These are phyloP conservation scores for Xenentodon cancila DNA, from an alignment of 2,797 vertebrate genomes.

Conservation along the genomic window DNA sequence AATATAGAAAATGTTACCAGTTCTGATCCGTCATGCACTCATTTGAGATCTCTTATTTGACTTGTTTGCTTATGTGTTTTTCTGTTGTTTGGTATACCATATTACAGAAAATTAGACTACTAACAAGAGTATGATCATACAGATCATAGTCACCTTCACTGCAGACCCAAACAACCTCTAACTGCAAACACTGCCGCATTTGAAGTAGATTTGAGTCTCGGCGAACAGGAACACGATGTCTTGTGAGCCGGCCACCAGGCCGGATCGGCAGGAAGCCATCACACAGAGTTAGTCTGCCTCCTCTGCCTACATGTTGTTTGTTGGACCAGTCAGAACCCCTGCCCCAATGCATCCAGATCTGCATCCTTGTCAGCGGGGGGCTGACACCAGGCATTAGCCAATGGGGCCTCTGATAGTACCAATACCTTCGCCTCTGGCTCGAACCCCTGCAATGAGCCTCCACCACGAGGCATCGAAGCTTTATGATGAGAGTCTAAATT, in stretches of 20 bases:
- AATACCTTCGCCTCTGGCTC: slow-evolving; percentile 62
- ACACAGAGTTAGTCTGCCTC: slow-evolving; percentile 74
- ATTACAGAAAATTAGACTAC: too few species aligned
- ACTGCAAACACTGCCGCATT: slow-evolving; percentile 35
- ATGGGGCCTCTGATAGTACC: slow-evolving; percentile 65
- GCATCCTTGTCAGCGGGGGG: slow-evolving; percentile 71
- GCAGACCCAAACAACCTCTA: slow-evolving; percentile 4
- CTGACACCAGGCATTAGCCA: slow-evolving; percentile 80
- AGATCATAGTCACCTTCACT: too few species aligned
- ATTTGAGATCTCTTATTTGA: too few species aligned
- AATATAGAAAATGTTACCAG: too few species aligned
- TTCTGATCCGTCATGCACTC: too few species aligned
- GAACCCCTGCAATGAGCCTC: slow-evolving; percentile 39
- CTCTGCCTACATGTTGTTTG: slow-evolving; percentile 54
- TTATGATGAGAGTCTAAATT: slow-evolving; percentile 8
- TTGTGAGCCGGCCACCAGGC: slow-evolving; percentile 60
- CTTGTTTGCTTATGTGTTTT: too few species aligned
- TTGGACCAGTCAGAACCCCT: slow-evolving; percentile 72
- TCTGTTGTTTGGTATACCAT: neutral
- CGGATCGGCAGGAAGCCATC: slow-evolving; percentile 82
- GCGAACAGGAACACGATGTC: slow-evolving; percentile 56
- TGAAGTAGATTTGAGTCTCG: slow-evolving; percentile 31
- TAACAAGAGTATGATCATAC: too few species aligned
- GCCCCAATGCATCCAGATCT: slow-evolving; percentile 72
- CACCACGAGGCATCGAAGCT: slow-evolving; percentile 22